Base-by-base conservation (phyloP, 2,113 vertebrate genomes). In the Camelus bactrianus region DNA sequence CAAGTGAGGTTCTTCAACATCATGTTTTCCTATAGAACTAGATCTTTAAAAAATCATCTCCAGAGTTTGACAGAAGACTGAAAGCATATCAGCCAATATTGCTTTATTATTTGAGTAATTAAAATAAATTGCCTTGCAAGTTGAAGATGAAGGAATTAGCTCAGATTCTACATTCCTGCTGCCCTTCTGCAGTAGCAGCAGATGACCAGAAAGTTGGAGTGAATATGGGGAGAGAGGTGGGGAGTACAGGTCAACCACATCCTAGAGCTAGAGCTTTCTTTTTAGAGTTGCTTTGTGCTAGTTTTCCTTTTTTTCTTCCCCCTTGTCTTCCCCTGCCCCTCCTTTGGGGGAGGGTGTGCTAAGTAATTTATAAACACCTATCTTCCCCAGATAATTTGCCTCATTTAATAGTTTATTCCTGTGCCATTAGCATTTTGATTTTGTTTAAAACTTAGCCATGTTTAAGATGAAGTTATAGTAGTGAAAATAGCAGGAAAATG, bases 1-100 rank as follows among this genome's bases (percentile, higher is more conserved):
- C 38, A 92, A 95, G 67, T 70, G 81, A 80, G 75, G 24, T 88
- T 95, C 64, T 96, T 73, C 64, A 94, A 26, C 77, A 85, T 46
- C 32, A 56, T 93, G 13, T 70, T 97, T 97, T 96, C 89, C 67
- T 95, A 24, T 94, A 95, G 77, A n/a, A 94, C 58, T 46, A 54
- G 58, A 20, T 91, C 17, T 93, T 94, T 93, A 95, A 96, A 83
- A 97, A 69, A 75, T 90, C 7, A 90, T 8, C 35, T 46, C 64
- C 60, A 50, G 20, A 1, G 30, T 92, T 86, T 94, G 92, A 97
- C 89, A 67, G 60, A 72, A 89, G 28, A 89, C 85, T 82, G 96
- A 95, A 76, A 54, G n/a, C 54, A 0, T 2, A 22, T 96, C 42
- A 91, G 75, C 20, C 26, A 96, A 0, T 75, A 86, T 46, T 96